Evolutionary conservation across 92 coral and sea anemone species (phyloP), one percentile per base, ranked within the genome.

Genomic region (Siderastrea radians): DNA sequence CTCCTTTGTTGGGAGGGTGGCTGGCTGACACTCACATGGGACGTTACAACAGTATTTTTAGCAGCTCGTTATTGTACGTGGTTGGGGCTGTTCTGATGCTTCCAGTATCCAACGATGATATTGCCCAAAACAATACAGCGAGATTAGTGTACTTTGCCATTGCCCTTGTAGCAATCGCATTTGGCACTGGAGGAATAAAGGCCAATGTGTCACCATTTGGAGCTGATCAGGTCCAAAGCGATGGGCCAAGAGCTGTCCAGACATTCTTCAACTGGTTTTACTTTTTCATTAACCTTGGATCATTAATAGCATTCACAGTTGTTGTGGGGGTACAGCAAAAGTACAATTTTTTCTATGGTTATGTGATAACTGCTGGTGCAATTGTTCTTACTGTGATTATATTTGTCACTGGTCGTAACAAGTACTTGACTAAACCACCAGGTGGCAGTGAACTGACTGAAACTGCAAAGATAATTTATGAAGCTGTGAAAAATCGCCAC

Each of bases 161-260:
- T 67, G 97, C 98, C 7, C 81, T 97, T 38, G 38, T 91, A 48
- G 46, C 94, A 15, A 93, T 97, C 59, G 96, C 98, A 6, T n/a
- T 94, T 3, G 98, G 98, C 19, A 96, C 99, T 1, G 99, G 99
- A 76, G 99, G 98, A 45, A 98, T 98, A 49, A 98, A 98, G 59
- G 92, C 98, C 0, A 98, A 98, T 72, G 99, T 98, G 2, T 94
- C 99, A 3, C 98, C 99, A 1, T 98, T 98, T 89, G 99, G 99
- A 11, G 99, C 99, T 3, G 98, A 98, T 51, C 99, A 98, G 79
- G 96, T 98, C 2, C 89, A 88, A 52, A 87, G 81, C 2, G 86
- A 85, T 17, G 99, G 99, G 15, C 98, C 98, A 6, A 89, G 87
- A 5, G 98, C 98, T 4, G 92, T 95, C 63, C 96, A 94, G 86